Evolutionary conservation across 2,797 vertebrate genomes (phyloP).

Genomic region (Xyrichtys novacula): DNA sequence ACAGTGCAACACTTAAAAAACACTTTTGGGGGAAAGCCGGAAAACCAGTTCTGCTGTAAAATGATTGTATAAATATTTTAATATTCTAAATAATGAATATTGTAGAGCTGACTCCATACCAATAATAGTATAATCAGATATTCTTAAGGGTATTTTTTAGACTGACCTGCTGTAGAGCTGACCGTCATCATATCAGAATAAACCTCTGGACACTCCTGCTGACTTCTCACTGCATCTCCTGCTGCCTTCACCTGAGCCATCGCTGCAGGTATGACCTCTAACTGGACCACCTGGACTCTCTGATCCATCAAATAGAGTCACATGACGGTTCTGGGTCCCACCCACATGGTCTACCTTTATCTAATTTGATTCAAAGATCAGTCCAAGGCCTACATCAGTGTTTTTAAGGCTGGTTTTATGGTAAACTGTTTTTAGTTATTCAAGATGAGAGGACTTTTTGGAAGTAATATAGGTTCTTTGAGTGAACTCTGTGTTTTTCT

Average conservation of each 20-base stretch:
- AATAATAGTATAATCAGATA: too few species aligned
- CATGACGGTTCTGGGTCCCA: slow-evolving; percentile 28
- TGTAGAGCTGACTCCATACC: background rate
- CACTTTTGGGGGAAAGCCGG: too few species aligned
- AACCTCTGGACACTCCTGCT: slow-evolving; percentile 72
- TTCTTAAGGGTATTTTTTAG: background rate
- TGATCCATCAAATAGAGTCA: slow-evolving; percentile 57
- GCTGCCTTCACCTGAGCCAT: slow-evolving; percentile 76
- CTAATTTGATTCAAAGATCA: too few species aligned
- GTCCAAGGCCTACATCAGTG: too few species aligned
- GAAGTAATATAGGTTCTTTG: too few species aligned
- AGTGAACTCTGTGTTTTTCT: too few species aligned
- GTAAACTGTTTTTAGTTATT: too few species aligned
- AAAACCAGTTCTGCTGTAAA: background rate
- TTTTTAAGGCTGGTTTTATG: too few species aligned
- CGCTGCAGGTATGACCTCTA: slow-evolving; percentile 43
- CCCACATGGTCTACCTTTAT: slow-evolving; percentile 44
- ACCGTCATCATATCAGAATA: slow-evolving; percentile 82
- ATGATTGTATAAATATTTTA: too few species aligned
- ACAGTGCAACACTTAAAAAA: background rate
- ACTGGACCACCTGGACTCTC: slow-evolving; percentile 7
- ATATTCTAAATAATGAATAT: too few species aligned
- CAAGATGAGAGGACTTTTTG: too few species aligned
- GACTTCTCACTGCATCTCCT: slow-evolving; percentile 65
- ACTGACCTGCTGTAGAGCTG: slow-evolving; percentile 85